phyloP scores from a whole-genome alignment of 2,797 vertebrate genomes.

The Bovichtus diacanthus region DNA sequence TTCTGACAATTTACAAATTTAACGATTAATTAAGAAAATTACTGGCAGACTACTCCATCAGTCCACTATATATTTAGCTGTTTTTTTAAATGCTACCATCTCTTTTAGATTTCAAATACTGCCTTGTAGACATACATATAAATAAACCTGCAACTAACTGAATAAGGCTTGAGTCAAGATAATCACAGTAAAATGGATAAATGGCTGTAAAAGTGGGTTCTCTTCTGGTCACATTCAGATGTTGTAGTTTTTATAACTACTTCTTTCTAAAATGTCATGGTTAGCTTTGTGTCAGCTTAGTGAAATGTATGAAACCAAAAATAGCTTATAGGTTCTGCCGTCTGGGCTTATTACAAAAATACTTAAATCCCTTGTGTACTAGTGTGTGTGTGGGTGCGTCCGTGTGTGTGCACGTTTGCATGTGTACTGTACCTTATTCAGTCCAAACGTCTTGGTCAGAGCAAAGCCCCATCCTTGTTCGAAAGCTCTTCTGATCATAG shows the following conservation, averaged over 20 bases:
- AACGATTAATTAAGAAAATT: background rate
- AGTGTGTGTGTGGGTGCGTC: no score
- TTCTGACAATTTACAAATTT: background rate
- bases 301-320: no score
- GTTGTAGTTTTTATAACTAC: no score
- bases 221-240: no score
- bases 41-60: background rate
- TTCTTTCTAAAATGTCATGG: no score
- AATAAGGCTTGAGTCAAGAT: background rate
- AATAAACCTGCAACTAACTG: background rate
- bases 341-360: no score
- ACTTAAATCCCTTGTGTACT: no score
- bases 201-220: background rate
- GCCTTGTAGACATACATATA: background rate
- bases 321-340: no score
- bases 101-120: background rate
- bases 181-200: background rate
- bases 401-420: background rate
- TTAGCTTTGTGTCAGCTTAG: no score
- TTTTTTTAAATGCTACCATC: background rate
- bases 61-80: no score
- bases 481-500: conserved; percentile 95
- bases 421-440: conserved; percentile 89
- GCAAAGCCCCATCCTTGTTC: conserved; percentile 95
- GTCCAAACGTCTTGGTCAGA: conserved; percentile 94